A percentile compares a stretch with the other conserved stretches of the same genome.
Evolutionary conservation across 2,888 invertebrate genomes (phyloP).

Genomic region (Clivina fossor): DNA sequence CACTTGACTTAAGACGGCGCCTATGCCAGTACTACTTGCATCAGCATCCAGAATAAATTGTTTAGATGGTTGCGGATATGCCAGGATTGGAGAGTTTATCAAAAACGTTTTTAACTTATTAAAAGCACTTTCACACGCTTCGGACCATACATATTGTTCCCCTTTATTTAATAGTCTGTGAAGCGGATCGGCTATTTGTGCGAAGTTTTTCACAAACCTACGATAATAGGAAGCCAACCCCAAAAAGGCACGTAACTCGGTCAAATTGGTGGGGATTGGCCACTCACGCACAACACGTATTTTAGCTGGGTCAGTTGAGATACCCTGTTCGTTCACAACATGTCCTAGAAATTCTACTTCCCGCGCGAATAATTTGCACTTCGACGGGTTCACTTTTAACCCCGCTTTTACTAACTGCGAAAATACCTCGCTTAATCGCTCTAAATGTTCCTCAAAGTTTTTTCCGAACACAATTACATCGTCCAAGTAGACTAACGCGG

Average conservation of each 20-base stretch:
- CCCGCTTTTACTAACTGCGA: slow-evolving; percentile 33
- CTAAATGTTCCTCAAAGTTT: slow-evolving; percentile 34
- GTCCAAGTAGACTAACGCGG: slow-evolving; percentile 35
- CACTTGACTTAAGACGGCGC: slow-evolving; percentile 15
- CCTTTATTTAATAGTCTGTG: slow-evolving; percentile 36
- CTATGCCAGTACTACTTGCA: slow-evolving; percentile 13
- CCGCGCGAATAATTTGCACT: slow-evolving; percentile 36
- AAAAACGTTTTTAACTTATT: neutral
- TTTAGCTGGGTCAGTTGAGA: slow-evolving; percentile 4
- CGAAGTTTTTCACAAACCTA: neutral
- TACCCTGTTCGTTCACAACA: neutral
- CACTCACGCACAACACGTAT: slow-evolving; percentile 8
- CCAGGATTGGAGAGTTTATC: neutral
- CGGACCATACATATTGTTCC: slow-evolving; percentile 24
- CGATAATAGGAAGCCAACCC: slow-evolving; percentile 43
- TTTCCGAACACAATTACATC: slow-evolving; percentile 22
- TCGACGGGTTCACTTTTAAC: slow-evolving; percentile 36
- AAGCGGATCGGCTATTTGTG: slow-evolving; percentile 29
- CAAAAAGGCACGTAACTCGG: slow-evolving; percentile 39
- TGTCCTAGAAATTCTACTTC: slow-evolving; percentile 37
- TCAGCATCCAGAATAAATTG: slow-evolving; percentile 17
- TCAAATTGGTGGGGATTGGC: slow-evolving; percentile 35
- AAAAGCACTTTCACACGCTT: slow-evolving; percentile 37
- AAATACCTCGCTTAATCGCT: slow-evolving; percentile 34
- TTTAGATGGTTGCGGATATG: slow-evolving; percentile 5